phyloP scores from a whole-genome alignment of 1,140 invertebrate species.

The Drosophila repletoides region DNA sequence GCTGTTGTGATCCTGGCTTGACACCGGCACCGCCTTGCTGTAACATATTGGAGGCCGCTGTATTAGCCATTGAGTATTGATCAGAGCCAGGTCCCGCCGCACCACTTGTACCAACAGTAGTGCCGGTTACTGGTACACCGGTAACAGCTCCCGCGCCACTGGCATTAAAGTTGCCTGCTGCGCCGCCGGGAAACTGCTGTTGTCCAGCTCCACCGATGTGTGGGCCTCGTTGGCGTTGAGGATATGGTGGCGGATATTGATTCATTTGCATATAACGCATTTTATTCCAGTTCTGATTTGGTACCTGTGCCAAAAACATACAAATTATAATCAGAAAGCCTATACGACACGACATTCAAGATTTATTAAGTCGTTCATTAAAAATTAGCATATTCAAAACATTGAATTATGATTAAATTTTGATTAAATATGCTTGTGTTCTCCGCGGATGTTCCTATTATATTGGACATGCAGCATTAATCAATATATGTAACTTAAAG shows the following conservation, averaged over 20 bases:
- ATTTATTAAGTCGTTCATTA: too few relatives aligned
- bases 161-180: slow-evolving; percentile 63
- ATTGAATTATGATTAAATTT: too few relatives aligned
- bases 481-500: too few relatives aligned
- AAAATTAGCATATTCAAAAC: neutral
- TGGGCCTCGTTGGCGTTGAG: slow-evolving; percentile 81
- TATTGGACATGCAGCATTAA: too few relatives aligned
- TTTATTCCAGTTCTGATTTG: slow-evolving; percentile 75
- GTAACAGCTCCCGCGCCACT: slow-evolving; percentile 48
- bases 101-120: slow-evolving; percentile 76
- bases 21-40: slow-evolving; percentile 63
- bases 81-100: slow-evolving; percentile 69
- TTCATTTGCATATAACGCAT: slow-evolving; percentile 77
- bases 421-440: too few relatives aligned
- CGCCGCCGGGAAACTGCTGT: slow-evolving; percentile 58
- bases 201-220: slow-evolving; percentile 75
- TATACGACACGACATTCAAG: neutral
- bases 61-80: slow-evolving; percentile 68
- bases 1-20: slow-evolving; percentile 76
- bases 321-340: neutral
- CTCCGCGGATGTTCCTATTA: too few relatives aligned
- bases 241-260: slow-evolving; percentile 80
- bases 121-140: slow-evolving; percentile 51
- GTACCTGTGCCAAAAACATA: slow-evolving; percentile 43
- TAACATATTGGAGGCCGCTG: slow-evolving; percentile 70